Evolutionary conservation across 2,888 invertebrate species (phyloP).

Genomic region (Tetanocera ferruginea): DNA sequence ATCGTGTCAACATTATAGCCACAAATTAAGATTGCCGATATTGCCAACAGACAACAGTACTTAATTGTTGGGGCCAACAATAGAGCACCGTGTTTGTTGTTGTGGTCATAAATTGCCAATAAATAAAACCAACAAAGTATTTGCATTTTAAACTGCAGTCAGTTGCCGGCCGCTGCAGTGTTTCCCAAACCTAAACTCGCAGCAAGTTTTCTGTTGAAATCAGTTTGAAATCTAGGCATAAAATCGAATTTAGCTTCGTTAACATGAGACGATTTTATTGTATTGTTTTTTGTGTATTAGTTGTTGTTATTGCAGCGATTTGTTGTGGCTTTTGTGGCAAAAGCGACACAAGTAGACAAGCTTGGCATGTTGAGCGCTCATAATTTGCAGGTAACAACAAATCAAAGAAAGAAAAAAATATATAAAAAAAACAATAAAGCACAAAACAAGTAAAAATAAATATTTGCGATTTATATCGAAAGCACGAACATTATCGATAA

Average conservation of each 20-base stretch:
- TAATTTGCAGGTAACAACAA: slow-evolving; percentile 48
- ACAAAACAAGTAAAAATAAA: slow-evolving; percentile 34
- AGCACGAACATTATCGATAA: slow-evolving; percentile 67
- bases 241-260: slow-evolving; percentile 25
- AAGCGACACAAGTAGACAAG: not conserved
- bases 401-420: slow-evolving; percentile 22
- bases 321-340: slow-evolving; percentile 27
- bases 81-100: not conserved
- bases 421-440: slow-evolving; percentile 31
- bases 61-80: slow-evolving; percentile 13
- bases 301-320: slow-evolving; percentile 5
- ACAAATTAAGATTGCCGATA: slow-evolving; percentile 30
- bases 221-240: slow-evolving; percentile 11
- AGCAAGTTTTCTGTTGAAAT: not conserved
- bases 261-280: not conserved
- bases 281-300: slow-evolving; percentile 13
- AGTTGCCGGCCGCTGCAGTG: not conserved
- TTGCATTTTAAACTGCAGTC: not conserved
- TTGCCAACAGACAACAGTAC: not conserved
- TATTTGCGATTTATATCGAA: slow-evolving; percentile 50
- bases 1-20: slow-evolving; percentile 28
- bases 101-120: slow-evolving; percentile 17
- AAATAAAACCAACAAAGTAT: slow-evolving; percentile 8
- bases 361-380: slow-evolving; percentile 54
- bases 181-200: not conserved